Evolutionary conservation across 2,888 invertebrate species (phyloP), one percentile per base, ranked within the genome.

Genomic region (Temnothorax unifasciatus): DNA sequence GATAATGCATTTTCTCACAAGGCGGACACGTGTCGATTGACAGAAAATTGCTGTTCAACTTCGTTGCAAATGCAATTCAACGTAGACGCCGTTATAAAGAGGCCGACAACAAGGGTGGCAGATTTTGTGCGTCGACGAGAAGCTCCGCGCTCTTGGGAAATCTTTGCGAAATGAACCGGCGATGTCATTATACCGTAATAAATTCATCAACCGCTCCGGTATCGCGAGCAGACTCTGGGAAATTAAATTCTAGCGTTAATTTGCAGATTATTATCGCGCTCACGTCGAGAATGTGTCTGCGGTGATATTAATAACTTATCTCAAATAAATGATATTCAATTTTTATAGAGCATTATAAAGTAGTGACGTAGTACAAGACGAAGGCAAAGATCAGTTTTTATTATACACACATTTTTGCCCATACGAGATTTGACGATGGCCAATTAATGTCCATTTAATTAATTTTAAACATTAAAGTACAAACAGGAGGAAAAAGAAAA

Each of bases 31-130:
- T 21, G 71, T 81, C 59, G 71, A 81, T 81, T 75, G 82, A 82
- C 64, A 69, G 82, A 82, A 82, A 75, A 82, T 82, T 75, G 63
- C 75, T 75, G 47, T 75, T 79, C 44, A 79, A 82, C 75, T 82
- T 50, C 64, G 63, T 75, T 52, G 63, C 52, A 44, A 63, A 82
- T 75, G 41, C 44, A 64, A 75, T 82, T 52, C 47, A 13, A 61
- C 41, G 50, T 34, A 25, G 25, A 64, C 47, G 38, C 18, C 3
- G 59, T 38, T 21, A 18, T 44, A 64, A 44, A 57, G 52, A 44
- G 18, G 61, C 82, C 34, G 41, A 25, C 63, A 61, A 50, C 50
- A 63, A 38, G 68, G 29, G n/a, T 44, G 54, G 79, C 79, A 21
- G 44, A 73, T 84, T 63, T 84, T 63, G 57, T 63, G 21, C 63